These are phyloP conservation scores for Chrysopilus asiliformis DNA, from an alignment of 2,888 invertebrate genomes.

Conservation along the genomic window DNA sequence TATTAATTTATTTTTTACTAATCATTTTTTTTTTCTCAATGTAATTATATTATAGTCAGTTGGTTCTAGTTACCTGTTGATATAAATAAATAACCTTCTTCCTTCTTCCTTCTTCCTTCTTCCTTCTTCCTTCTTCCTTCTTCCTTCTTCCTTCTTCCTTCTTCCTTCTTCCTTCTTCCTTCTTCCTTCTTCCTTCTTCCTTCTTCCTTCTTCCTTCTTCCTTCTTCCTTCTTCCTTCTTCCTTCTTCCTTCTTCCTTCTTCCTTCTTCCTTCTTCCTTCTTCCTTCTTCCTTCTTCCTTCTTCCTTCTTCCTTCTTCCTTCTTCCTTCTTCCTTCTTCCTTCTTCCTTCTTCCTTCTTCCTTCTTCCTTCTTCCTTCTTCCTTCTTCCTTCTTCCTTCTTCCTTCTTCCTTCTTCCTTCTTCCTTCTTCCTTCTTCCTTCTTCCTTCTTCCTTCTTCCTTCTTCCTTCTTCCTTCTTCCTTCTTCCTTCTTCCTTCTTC, in stretches of 20 bases:
- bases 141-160: conserved; percentile 3
- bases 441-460: conserved; percentile 3
- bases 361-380: conserved; percentile 3
- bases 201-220: conserved; percentile 3
- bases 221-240: conserved; percentile 3
- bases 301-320: conserved; percentile 3
- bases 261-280: conserved; percentile 3
- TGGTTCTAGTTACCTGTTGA: too few species aligned
- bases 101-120: too few species aligned
- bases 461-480: conserved; percentile 3
- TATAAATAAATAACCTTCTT: too few species aligned
- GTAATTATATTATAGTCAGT: too few species aligned
- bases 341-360: conserved; percentile 3
- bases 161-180: conserved; percentile 3
- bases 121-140: conserved; percentile 3
- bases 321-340: conserved; percentile 3
- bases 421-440: conserved; percentile 3
- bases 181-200: conserved; percentile 3
- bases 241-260: conserved; percentile 3
- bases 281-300: conserved; percentile 3
- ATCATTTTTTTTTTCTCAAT: too few species aligned
- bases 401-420: conserved; percentile 3
- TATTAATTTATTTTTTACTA: too few species aligned
- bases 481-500: conserved; percentile 2
- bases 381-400: conserved; percentile 3